Conservation (phyloP, 2,113 vertebrate species). For the Macaca fascicularis region DNA sequence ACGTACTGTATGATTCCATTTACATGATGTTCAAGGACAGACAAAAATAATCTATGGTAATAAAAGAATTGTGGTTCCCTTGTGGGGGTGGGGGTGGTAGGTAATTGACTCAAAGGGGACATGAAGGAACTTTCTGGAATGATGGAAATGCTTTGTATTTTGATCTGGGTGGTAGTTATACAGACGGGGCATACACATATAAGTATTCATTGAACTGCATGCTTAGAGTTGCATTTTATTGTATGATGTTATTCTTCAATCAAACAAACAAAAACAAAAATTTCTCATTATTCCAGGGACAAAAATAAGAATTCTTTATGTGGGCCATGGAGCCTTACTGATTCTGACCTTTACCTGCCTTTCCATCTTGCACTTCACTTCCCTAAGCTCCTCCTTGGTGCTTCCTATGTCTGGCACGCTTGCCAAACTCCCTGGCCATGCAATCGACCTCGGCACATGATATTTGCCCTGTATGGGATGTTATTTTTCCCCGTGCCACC, state of each 20-base stretch:
- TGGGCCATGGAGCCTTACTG: background rate
- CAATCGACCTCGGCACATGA: background rate
- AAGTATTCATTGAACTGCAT: background rate
- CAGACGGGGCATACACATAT: background rate
- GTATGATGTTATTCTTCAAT: background rate
- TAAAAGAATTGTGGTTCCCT: background rate
- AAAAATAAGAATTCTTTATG: background rate
- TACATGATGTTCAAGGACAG: background rate
- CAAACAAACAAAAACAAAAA: background rate
- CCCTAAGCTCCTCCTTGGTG: background rate
- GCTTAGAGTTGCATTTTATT: background rate
- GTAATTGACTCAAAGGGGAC: background rate
- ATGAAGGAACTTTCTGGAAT: constrained; percentile 3
- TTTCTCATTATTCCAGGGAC: background rate
- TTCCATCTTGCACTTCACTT: background rate
- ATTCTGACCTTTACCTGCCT: background rate
- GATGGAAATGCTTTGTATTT: background rate
- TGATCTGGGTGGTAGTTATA: background rate
- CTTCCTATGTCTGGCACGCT: background rate
- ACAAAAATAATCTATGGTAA: background rate
- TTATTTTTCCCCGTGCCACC: background rate
- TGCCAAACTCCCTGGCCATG: background rate
- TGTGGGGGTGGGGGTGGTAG: background rate
- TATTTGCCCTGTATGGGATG: background rate
- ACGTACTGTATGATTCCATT: background rate